Evolutionary conservation across 1,140 invertebrate species (phyloP), one percentile per base, ranked within the genome.

Genomic region (Muscidifurax raptorellus): DNA sequence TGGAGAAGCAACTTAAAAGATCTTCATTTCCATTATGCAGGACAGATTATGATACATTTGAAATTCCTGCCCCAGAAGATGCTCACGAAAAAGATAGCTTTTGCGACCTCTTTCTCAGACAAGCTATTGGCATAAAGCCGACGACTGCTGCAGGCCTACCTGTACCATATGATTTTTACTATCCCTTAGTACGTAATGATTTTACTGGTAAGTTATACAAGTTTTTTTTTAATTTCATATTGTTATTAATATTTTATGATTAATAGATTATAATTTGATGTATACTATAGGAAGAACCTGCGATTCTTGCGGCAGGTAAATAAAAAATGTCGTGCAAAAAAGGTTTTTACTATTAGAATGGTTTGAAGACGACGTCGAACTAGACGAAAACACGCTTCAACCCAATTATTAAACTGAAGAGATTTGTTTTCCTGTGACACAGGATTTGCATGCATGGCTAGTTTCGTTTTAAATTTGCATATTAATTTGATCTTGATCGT

Each of bases 281-380:
- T n/a, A n/a, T n/a, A n/a, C n/a, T n/a, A n/a, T 78, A 78, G 76
- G 44, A 59, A 78, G 76, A 32, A 78, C 47, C 18, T 78, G 76
- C 25, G 40, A 78, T 78, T 22, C 30, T 52, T 78, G 76, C 25
- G 76, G 47, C 15, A n/a, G n/a, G n/a, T n/a, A n/a, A n/a, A n/a
- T n/a, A n/a, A n/a, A n/a, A n/a, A n/a, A n/a, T n/a, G n/a, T n/a
- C n/a, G n/a, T n/a, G n/a, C n/a, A n/a, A n/a, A n/a, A n/a, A n/a
- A n/a, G n/a, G n/a, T n/a, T n/a, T n/a, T n/a, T n/a, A n/a, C n/a
- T n/a, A n/a, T n/a, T n/a, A n/a, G n/a, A n/a, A n/a, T n/a, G n/a
- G n/a, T n/a, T n/a, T n/a, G n/a, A n/a, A n/a, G n/a, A n/a, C n/a
- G n/a, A n/a, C n/a, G n/a, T n/a, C n/a, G n/a, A n/a, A n/a, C n/a